Evolutionary conservation across 2,113 vertebrate genomes (phyloP).

Genomic region (Pseudorhombus dupliciocellatus): DNA sequence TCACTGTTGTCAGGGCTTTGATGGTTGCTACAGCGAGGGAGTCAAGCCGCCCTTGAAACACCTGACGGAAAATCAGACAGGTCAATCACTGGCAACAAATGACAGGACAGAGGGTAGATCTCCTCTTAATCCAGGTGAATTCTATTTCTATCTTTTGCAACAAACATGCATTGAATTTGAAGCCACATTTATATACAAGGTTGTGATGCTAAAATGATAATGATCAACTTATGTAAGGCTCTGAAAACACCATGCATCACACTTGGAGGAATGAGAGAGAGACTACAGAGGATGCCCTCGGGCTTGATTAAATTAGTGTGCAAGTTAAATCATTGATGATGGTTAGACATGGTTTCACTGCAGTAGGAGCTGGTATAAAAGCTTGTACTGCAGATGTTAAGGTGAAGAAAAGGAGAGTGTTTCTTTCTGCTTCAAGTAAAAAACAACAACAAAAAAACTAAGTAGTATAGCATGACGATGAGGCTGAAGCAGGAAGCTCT

Average conservation of each 20-base stretch:
- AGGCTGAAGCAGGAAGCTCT: slow-evolving; percentile 54
- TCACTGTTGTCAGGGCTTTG: slow-evolving; percentile 94
- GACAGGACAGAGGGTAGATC: slow-evolving; percentile 11
- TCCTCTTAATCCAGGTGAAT: slow-evolving; percentile 34
- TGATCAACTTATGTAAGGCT: slow-evolving; percentile 3
- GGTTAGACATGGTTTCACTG: slow-evolving; percentile 22
- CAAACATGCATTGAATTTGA: slow-evolving; percentile 50
- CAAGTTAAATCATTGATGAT: slow-evolving; percentile 38
- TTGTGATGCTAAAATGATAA: slow-evolving; percentile 23
- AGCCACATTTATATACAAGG: slow-evolving; percentile 15
- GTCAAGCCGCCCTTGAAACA: slow-evolving; percentile 93
- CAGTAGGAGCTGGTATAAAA: slow-evolving; percentile 32
- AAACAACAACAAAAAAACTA: slow-evolving; percentile 7
- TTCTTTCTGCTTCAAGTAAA: slow-evolving; percentile 56
- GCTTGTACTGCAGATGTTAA: slow-evolving; percentile 34
- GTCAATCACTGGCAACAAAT: slow-evolving; percentile 18
- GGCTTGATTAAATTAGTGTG: slow-evolving; percentile 51
- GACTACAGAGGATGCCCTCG: slow-evolving; percentile 2
- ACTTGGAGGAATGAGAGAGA: slow-evolving; percentile 39
- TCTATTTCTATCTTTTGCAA: slow-evolving; percentile 3
- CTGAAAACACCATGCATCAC: slow-evolving; percentile 44
- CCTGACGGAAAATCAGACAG: slow-evolving; percentile 74
- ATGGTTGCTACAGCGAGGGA: slow-evolving; percentile 93
- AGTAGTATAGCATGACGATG: slow-evolving; percentile 4
- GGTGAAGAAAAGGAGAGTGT: neutral